phyloP scores from a whole-genome alignment of 2,113 vertebrate genomes.

The Thunnus maccoyii region DNA sequence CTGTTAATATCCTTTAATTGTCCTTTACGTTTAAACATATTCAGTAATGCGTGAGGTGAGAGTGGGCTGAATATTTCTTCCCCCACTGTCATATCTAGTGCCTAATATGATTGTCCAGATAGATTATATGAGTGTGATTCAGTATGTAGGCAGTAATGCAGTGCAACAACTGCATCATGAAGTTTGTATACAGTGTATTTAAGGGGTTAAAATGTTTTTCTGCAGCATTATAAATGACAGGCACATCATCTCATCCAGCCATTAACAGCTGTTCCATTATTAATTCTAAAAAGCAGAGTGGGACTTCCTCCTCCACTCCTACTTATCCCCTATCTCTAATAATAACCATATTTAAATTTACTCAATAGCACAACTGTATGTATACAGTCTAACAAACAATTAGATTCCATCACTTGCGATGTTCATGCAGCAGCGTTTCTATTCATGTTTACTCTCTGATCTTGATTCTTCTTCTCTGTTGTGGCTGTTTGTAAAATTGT shows the following conservation, averaged over 20 bases:
- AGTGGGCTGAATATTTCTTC: too few relatives aligned
- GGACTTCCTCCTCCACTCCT: neutral
- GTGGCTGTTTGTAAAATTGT: constrained; percentile 20
- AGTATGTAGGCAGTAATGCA: too few relatives aligned
- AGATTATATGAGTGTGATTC: too few relatives aligned
- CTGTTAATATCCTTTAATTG: neutral
- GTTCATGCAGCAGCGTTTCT: neutral
- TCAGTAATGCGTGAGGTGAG: too few relatives aligned
- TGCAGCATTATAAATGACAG: constrained; percentile 4
- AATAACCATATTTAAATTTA: constrained; percentile 7
- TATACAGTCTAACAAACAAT: neutral
- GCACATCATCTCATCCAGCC: neutral
- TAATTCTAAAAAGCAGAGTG: constrained; percentile 26
- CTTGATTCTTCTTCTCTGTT: neutral
- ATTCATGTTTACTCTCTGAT: neutral
- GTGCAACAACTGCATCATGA: too few relatives aligned
- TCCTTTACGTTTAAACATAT: neutral
- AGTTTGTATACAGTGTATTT: neutral
- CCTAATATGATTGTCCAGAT: too few relatives aligned
- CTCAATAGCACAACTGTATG: neutral
- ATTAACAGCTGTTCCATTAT: constrained; percentile 40
- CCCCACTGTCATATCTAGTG: too few relatives aligned
- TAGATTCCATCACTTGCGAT: neutral
- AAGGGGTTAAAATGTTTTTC: constrained; percentile 14
- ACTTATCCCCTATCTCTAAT: constrained; percentile 17